phyloP scores from a whole-genome alignment of 2,113 vertebrate genomes.

The Lophius piscatorius region DNA sequence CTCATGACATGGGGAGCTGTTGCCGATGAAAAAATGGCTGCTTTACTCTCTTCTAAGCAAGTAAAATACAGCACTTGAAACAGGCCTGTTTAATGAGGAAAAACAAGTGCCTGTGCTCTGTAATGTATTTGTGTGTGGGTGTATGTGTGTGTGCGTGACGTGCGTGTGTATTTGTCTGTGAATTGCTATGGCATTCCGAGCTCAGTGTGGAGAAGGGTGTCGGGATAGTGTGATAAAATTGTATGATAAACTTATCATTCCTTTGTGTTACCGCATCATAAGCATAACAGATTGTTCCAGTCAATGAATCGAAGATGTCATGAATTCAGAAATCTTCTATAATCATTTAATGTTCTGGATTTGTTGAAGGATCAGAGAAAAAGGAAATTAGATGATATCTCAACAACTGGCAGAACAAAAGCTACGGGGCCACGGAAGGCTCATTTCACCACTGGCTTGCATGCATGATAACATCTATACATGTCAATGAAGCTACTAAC shows the following conservation, averaged over 20 bases:
- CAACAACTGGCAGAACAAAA: slow-evolving; percentile 41
- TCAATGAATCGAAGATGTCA: slow-evolving; percentile 45
- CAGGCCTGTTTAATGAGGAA: slow-evolving; percentile 67
- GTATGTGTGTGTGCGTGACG: slow-evolving; percentile 29
- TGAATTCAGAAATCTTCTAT: slow-evolving; percentile 43
- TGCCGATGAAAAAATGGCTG: slow-evolving; percentile 43
- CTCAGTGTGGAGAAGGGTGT: slow-evolving; percentile 42
- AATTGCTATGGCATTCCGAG: slow-evolving; percentile 47
- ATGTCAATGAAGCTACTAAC: slow-evolving; percentile 74
- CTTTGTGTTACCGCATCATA: slow-evolving; percentile 59
- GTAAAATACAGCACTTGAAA: slow-evolving; percentile 73
- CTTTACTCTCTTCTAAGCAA: slow-evolving; percentile 49
- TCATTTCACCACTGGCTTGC: slow-evolving; percentile 68
- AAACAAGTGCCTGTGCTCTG: slow-evolving; percentile 71
- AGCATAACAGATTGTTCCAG: slow-evolving; percentile 62
- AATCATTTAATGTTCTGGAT: slow-evolving; percentile 57
- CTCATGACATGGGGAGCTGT: slow-evolving; percentile 17
- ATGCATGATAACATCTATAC: slow-evolving; percentile 69
- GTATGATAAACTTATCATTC: slow-evolving; percentile 45
- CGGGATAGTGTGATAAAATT: slow-evolving; percentile 31
- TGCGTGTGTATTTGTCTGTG: slow-evolving; percentile 49
- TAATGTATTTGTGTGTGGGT: slow-evolving; percentile 52
- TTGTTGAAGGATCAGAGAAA: slow-evolving; percentile 29
- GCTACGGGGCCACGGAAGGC: slow-evolving; percentile 31
- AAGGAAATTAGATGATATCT: slow-evolving; percentile 26